Percentiles rank a stretch among this genome's conserved stretches.
phyloP scores from a whole-genome alignment of 1,140 invertebrate species.

The Bombus waltoni region DNA sequence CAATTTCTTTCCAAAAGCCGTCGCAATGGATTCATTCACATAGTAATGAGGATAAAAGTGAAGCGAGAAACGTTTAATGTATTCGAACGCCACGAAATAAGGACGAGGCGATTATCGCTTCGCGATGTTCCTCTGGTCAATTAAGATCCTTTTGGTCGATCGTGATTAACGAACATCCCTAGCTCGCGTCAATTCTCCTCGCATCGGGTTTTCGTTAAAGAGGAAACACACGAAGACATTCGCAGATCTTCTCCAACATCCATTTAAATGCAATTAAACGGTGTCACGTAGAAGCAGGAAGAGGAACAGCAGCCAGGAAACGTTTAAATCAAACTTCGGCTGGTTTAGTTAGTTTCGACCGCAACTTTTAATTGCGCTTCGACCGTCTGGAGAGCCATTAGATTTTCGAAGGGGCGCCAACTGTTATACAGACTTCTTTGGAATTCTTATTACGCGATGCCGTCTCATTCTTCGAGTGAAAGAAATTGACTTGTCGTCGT shows the following conservation, averaged over 20 bases:
- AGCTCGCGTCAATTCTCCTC: constrained; percentile 23
- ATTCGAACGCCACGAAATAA: constrained; percentile 30
- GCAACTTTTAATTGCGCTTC: constrained; percentile 81
- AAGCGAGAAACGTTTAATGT: constrained; percentile 31
- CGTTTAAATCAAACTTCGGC: constrained; percentile 79
- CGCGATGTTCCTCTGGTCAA: constrained; percentile 55
- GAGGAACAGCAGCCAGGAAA: constrained; percentile 53
- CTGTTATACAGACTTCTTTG: constrained; percentile 74
- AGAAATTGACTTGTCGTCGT: too few species aligned
- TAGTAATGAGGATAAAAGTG: constrained; percentile 21
- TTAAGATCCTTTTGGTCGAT: constrained; percentile 65
- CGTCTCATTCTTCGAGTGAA: not conserved
- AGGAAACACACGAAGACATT: constrained; percentile 50
- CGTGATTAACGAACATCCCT: constrained; percentile 64
- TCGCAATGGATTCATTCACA: not conserved
- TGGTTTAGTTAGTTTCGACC: constrained; percentile 78
- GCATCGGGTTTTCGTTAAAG: constrained; percentile 29
- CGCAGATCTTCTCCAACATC: constrained; percentile 53
- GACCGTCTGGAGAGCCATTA: constrained; percentile 78
- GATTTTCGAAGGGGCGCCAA: constrained; percentile 67
- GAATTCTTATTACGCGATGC: constrained; percentile 55
- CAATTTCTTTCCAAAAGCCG: not conserved
- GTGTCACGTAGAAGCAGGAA: constrained; percentile 71
- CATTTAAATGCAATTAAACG: constrained; percentile 76
- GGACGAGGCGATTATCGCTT: constrained; percentile 41